phyloP scores from a whole-genome alignment of 2,888 invertebrate species.

The Tyria jacobaeae region DNA sequence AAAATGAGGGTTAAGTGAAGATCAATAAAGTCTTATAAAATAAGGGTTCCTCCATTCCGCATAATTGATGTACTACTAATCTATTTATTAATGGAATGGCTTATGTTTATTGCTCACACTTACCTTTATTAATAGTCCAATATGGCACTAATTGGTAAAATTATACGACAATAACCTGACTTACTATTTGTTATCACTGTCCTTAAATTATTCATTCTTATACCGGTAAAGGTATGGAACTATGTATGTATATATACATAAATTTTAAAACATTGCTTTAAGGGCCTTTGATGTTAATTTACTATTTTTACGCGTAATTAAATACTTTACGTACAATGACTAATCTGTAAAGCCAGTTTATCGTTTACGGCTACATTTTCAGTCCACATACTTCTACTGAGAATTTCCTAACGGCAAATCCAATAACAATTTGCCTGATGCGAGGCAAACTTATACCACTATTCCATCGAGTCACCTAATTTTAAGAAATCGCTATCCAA shows the following conservation, averaged over 20 bases:
- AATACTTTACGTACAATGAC: too few species aligned
- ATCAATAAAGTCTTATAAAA: neutral
- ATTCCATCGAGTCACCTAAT: neutral
- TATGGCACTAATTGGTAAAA: neutral
- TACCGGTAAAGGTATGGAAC: neutral
- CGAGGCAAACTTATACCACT: too few species aligned
- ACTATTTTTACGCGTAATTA: too few species aligned
- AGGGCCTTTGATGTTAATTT: too few species aligned
- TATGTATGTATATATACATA: too few species aligned
- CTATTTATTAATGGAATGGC: neutral
- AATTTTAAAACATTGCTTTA: neutral
- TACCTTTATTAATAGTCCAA: neutral
- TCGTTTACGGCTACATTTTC: neutral
- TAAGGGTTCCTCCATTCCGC: neutral
- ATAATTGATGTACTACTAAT: neutral
- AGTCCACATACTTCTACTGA: neutral
- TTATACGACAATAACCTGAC: neutral
- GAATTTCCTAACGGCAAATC: neutral
- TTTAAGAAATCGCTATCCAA: neutral
- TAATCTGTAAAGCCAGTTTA: too few species aligned
- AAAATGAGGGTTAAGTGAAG: conserved; percentile 4
- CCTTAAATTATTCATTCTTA: neutral
- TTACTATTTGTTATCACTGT: neutral
- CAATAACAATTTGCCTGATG: neutral
- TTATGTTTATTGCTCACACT: neutral